A percentile compares a stretch with the other conserved stretches of the same genome.
phyloP scores from a whole-genome alignment of 1,140 invertebrate species.

The Saccostrea echinata region DNA sequence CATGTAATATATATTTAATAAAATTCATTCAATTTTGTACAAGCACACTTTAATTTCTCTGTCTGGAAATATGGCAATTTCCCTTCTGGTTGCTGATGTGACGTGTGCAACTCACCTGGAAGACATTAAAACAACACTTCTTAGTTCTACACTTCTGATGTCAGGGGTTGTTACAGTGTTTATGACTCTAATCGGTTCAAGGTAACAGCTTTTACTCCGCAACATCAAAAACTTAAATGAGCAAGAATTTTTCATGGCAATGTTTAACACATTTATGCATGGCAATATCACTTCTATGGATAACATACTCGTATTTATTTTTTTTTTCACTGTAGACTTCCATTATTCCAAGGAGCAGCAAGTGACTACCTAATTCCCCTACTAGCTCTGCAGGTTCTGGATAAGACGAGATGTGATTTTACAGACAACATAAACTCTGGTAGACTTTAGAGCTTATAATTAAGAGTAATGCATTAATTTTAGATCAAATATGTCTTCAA shows the following conservation, averaged over 20 bases:
- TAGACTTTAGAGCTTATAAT: neutral
- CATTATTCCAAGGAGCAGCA: conserved; percentile 67
- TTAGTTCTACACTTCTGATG: conserved; percentile 66
- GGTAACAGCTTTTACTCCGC: conserved; percentile 40
- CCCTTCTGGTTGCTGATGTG: conserved; percentile 59
- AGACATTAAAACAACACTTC: conserved; percentile 61
- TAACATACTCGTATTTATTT: too few species aligned
- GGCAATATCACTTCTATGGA: too few species aligned
- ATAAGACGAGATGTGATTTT: conserved; percentile 63
- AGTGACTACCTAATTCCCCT: conserved; percentile 64
- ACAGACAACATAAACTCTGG: neutral
- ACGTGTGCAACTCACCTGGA: conserved; percentile 59
- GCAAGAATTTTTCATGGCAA: too few species aligned
- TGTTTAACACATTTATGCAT: too few species aligned
- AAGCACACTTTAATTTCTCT: conserved; percentile 61
- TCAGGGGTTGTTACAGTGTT: conserved; percentile 65
- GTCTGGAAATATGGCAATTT: conserved; percentile 53
- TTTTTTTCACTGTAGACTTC: conserved; percentile 56
- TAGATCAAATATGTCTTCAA: too few species aligned
- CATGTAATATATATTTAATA: too few species aligned
- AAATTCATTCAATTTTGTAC: neutral
- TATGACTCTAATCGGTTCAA: conserved; percentile 60
- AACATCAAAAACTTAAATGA: too few species aligned
- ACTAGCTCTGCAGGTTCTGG: conserved; percentile 58
- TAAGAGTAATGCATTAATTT: too few species aligned